Evolutionary conservation across 2,888 invertebrate genomes (phyloP), one percentile per base, ranked within the genome.

Genomic region (Drosophila cracens): DNA sequence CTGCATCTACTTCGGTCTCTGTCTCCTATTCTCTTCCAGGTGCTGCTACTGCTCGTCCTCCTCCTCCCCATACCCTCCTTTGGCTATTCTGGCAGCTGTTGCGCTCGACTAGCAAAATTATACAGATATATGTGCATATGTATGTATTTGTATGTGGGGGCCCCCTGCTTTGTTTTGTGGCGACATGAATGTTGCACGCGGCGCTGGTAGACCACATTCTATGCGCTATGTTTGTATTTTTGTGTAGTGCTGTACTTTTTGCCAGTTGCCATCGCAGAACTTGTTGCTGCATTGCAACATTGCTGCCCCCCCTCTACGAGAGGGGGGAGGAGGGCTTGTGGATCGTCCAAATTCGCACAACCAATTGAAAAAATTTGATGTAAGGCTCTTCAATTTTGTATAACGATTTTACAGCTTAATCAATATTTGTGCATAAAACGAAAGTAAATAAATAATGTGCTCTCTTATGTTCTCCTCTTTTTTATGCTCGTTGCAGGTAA

Each of bases 401-500:
- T 51, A 69, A 70, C 70, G 51, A 75, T 78, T 78, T 90, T 83
- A 86, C 78, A 70, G 75, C 87, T 88, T 86, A 88, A 90, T 87
- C 90, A 87, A 87, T 90, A 88, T 86, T 76, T 74, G 70, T 80
- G 72, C 78, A 79, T 87, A 77, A 87, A 89, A 89, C 71, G 73
- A 82, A 74, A 83, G 83, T 81, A 83, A 78, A 80, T 83, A 70
- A 82, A 61, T 73, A 65, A 60, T 72, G 60, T 70, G 36, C 53
- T 59, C 46, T 33, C 11, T 25, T 57, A 13, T 49, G 7, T 65
- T 65, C 27, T 38, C n/a, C 25, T n/a, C 31, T 16, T 21, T 54
- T 59, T 87, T 83, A 81, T 83, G 78, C 76, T 76, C 79, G 56
- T 76, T 91, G 76, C 89, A 89, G 91, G 91, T 91, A 89, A 91